Base-by-base conservation (phyloP, 2,113 vertebrate genomes). In the Zonotrichia leucophrys region DNA sequence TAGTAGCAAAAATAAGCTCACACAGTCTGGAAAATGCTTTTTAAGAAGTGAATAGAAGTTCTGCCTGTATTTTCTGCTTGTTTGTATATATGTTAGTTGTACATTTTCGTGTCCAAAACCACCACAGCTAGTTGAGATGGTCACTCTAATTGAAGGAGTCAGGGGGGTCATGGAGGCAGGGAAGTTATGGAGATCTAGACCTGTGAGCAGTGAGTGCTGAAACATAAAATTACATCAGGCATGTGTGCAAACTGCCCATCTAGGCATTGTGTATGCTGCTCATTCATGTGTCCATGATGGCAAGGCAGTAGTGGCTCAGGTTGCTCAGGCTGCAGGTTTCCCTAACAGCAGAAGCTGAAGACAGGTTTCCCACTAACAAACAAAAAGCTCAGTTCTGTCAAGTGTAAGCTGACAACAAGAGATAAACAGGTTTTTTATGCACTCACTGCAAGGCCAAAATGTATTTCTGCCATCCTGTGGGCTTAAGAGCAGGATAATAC, bases 161-260 rank as follows among this genome's bases (percentile, higher is more conserved):
- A 8, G n/a, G 18, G 4, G 6, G 4, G 11, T 33, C 25, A 28
- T 15, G 7, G 12, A 3, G 12, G 3, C 6, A 58, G 2, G 27
- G 37, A 30, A 23, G 17, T 33, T 19, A 33, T 42, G 42, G 5
- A 85, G n/a, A 78, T 9, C 9, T 90, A 63, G 30, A 75, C 5
- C 8, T 55, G 28, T 67, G 37, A 69, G 14, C 41, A 77, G 13
- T 15, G 50, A 55, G 7, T 53, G 13, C 33, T 59, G 70, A 93
- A 92, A 10, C 35, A 72, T 30, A 46, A 63, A 78, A 72, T 46
- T 70, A 8, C 1, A 3, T 33, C 15, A 85, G 52, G 10, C 6
- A 28, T 31, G 42, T 23, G 33, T 56, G 18, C 19, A 81, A 69
- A 74, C 8, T 58, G 25, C 2, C 31, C n/a, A 49, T 46, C 12